These are phyloP conservation scores for Apamea anceps DNA, from an alignment of 2,888 invertebrate species.

Conservation along the genomic window DNA sequence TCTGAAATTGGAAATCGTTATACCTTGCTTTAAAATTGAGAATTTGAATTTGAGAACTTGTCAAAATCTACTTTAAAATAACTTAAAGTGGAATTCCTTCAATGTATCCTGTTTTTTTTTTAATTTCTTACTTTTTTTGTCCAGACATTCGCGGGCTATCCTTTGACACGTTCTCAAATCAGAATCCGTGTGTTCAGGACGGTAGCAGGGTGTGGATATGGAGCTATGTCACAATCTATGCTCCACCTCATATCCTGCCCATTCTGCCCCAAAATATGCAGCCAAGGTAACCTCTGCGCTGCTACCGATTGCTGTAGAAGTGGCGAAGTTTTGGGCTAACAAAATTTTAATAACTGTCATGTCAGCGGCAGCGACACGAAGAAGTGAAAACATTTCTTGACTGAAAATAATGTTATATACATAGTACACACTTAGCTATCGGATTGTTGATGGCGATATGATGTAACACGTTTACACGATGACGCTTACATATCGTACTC, in stretches of 20 bases:
- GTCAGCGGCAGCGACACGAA: too few relatives aligned
- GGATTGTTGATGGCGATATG: background rate
- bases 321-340: too few relatives aligned
- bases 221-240: too few relatives aligned
- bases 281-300: background rate
- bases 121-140: background rate
- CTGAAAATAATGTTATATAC: background rate
- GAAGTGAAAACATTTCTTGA: background rate
- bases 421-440: background rate
- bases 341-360: too few relatives aligned
- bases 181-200: background rate
- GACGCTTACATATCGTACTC: constrained; percentile 1
- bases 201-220: too few relatives aligned
- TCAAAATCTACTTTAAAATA: background rate
- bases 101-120: background rate
- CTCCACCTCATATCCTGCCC: too few relatives aligned
- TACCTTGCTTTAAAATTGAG: background rate
- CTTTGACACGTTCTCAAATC: background rate
- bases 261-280: background rate
- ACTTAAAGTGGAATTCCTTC: background rate
- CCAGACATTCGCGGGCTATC: background rate
- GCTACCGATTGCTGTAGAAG: background rate
- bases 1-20: background rate
- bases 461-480: background rate
- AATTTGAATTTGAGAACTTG: background rate